phyloP scores from a whole-genome alignment of 92 coral and sea anemone genomes.

The Pocillopora meandrina region DNA sequence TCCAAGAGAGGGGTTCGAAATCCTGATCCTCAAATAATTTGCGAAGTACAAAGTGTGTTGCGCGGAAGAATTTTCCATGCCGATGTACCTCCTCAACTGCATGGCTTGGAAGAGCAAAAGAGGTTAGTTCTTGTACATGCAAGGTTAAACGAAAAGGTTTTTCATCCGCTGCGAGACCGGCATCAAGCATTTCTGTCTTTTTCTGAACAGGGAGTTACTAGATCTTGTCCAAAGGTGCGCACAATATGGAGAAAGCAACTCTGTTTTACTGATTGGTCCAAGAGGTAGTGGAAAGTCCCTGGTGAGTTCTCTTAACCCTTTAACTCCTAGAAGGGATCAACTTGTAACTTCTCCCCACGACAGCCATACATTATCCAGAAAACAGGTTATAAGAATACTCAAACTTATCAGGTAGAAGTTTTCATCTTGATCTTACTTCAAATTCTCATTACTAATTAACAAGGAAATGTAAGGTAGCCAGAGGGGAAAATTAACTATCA shows the following conservation, averaged over 20 bases:
- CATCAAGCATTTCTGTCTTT: not conserved
- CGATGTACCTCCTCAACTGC: constrained; percentile 58
- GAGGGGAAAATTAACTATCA: too few relatives aligned
- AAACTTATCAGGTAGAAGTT: too few relatives aligned
- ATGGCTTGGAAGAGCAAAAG: constrained; percentile 78
- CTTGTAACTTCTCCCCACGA: too few relatives aligned
- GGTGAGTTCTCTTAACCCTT: constrained; percentile 49
- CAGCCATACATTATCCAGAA: too few relatives aligned
- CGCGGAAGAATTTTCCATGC: constrained; percentile 86
- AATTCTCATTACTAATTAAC: too few relatives aligned
- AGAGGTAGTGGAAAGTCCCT: constrained; percentile 96
- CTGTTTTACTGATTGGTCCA: constrained; percentile 91
- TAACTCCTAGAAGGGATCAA: too few relatives aligned
- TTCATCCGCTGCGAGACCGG: not conserved
- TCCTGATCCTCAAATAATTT: constrained; percentile 5
- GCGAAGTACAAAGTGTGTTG: constrained; percentile 46
- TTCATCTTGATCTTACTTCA: too few relatives aligned
- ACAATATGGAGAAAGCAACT: constrained; percentile 95
- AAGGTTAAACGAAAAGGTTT: not conserved
- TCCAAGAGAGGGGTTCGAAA: constrained; percentile 3
- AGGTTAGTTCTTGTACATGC: constrained; percentile 34
- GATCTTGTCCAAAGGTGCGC: constrained; percentile 86
- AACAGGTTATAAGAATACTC: too few relatives aligned
- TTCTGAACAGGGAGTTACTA: constrained; percentile 66
- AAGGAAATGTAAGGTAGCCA: too few relatives aligned